A percentile compares a stretch with the other conserved stretches of the same genome.
These are phyloP conservation scores for Coranthus polyacanthus DNA, from an alignment of 2,797 vertebrate genomes.

Conservation along the genomic window DNA sequence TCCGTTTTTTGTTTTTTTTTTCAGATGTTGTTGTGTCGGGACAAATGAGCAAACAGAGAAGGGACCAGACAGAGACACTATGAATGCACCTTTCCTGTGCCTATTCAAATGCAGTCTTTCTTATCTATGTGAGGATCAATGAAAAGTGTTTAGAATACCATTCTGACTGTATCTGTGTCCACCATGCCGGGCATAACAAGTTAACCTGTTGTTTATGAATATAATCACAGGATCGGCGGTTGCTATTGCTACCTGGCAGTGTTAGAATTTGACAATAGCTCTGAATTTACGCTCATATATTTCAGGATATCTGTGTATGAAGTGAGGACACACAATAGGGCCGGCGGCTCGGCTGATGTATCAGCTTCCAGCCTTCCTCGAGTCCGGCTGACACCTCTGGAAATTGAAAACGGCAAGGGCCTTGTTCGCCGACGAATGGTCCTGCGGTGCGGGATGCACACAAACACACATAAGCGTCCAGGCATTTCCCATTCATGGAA, in stretches of 20 bases:
- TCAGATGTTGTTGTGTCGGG: slow-evolving; percentile 61
- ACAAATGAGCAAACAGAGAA: slow-evolving; percentile 60
- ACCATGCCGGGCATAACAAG: slow-evolving; percentile 44
- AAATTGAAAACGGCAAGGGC: slow-evolving; percentile 80
- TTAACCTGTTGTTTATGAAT: slow-evolving; percentile 73
- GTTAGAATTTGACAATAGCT: slow-evolving; percentile 61
- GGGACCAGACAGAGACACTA: slow-evolving; percentile 11
- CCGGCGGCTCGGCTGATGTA: slow-evolving; percentile 67
- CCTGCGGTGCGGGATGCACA: slow-evolving; percentile 36
- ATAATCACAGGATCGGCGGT: slow-evolving; percentile 51
- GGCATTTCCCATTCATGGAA: slow-evolving; percentile 78
- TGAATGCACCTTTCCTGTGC: slow-evolving; percentile 33
- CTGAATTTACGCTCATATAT: slow-evolving; percentile 60
- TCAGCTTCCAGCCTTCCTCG: slow-evolving; percentile 61
- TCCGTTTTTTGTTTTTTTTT: too few species aligned
- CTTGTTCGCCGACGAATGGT: slow-evolving; percentile 75
- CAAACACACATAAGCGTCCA: slow-evolving; percentile 45
- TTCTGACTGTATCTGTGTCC: slow-evolving; percentile 41
- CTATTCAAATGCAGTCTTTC: slow-evolving; percentile 50
- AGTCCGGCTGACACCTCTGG: slow-evolving; percentile 79
- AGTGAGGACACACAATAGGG: slow-evolving; percentile 74
- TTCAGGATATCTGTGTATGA: slow-evolving; percentile 68
- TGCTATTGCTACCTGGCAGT: slow-evolving; percentile 57
- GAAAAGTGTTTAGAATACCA: slow-evolving; percentile 39
- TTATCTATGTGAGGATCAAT: slow-evolving; percentile 56